Evolutionary conservation across 2,113 vertebrate genomes (phyloP), one percentile per base, ranked within the genome.

Genomic region (Steatornis caripensis): DNA sequence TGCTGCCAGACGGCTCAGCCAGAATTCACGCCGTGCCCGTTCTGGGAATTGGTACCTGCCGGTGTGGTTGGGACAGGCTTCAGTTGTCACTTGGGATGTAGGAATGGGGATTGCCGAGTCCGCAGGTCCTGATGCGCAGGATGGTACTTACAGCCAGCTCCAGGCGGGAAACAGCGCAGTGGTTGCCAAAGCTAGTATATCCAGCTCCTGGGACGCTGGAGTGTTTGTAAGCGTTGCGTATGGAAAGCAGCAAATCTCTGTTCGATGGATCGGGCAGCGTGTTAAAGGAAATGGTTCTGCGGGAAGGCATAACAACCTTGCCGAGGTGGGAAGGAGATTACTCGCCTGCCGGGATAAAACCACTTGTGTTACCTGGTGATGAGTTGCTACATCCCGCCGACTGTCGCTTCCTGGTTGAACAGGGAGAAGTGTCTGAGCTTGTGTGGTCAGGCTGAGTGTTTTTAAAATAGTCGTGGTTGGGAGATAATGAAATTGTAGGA

Each of bases 401-500:
- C 11, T 36, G 18, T 78, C 43, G 10, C 55, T 45, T 77, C 36
- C 88, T 39, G 41, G 49, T 39, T 45, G 78, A 43, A 11, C 7
- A 14, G 51, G 82, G 91, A 65, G 80, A 90, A 66, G 51, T 10
- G 15, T 81, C 78, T 49, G 37, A 64, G 92, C 84, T 86, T 10
- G 7, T 95, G 96, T 21, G 94, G 97, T 97, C 93, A 83, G 90
- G 27, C 70, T 34, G 45, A 65, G 70, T 15, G 68, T 32, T 84
- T 86, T 87, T 41, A 57, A 90, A 93, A 61, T 64, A 66, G 37
- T 79, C 2, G 34, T 78, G 93, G 70, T 62, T 36, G 36, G 90
- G 87, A 87, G 64, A 45, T 78, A 93, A 87, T 65, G 83, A 71
- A 95, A 43, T 55, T 20, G 65, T 69, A 95, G 97, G 95, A 96